Base-by-base conservation (phyloP, 1,140 invertebrate genomes). In the Drosophila watanabei region DNA sequence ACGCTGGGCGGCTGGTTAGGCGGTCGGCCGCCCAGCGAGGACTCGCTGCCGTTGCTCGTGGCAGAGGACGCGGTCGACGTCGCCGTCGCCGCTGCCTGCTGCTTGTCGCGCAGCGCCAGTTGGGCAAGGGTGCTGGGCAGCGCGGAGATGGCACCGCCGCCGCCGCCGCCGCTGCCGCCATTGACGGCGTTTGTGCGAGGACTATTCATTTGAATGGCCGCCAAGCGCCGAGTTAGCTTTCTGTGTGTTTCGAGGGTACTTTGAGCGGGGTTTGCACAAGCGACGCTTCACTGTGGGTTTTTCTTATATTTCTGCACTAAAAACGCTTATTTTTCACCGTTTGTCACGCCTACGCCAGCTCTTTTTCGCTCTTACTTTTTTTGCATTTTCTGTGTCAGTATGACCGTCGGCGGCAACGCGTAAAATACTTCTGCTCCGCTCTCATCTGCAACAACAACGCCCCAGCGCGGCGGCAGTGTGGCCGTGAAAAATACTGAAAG, bases 71-170 rank as follows among this genome's bases (percentile, higher is more conserved):
- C 76, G n/a, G 72, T 59, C 45, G 82, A 54, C 51, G 84, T 75
- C 61, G 64, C 57, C 4, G 85, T 57, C 51, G 87, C 79, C 66
- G 68, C 68, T 20, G 87, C 87, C 52, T 86, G 88, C 78, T 92
- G 91, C 80, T 92, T 92, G 77, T 92, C 91, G 61, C 91, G 83
- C 64, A 92, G 57, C 35, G 91, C 91, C 60, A 92, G 76, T 46
- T 92, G 91, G n/a, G n/a, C n/a, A n/a, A n/a, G n/a, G n/a, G n/a
- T n/a, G n/a, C n/a, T n/a, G n/a, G n/a, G n/a, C n/a, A n/a, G n/a
- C n/a, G n/a, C n/a, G n/a, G n/a, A n/a, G n/a, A n/a, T n/a, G n/a
- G n/a, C n/a, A n/a, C n/a, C n/a, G n/a, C n/a, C n/a, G n/a, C 79
- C 73, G 68, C 59, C 73, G 75, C 79, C 73, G 68, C 75, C 71